Evolutionary conservation across 2,113 vertebrate genomes (phyloP), one percentile per base, ranked within the genome.

Genomic region (Pedetes capensis): DNA sequence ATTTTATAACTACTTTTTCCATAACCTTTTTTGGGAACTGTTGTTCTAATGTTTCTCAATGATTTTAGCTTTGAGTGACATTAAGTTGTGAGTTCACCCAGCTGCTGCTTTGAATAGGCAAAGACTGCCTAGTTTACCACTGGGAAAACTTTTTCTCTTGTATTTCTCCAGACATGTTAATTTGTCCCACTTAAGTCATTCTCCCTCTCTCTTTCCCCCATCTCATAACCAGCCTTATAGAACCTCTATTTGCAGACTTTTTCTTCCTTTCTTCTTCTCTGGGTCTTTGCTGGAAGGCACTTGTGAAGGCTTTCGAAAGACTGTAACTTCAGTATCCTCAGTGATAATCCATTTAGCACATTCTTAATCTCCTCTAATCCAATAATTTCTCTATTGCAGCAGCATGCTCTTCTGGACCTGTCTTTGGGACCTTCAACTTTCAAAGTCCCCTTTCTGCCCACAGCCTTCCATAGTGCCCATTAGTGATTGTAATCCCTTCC

Each of bases 1-100:
- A 80, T 47, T 93, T 96, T 92, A 88, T 84, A 74, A 61, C 34
- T 59, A 81, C 51, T 89, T 95, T 96, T 93, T 39, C 51, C 20
- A 44, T 87, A 44, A 72, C 85, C 69, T 81, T 86, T 94, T 95
- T 80, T 68, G 53, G 23, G 42, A 72, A 92, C 69, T 68, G 18
- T 49, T 88, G 51, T 88, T 83, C 39, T 96, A 71, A 78, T 82
- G 4, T 80, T 89, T 89, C 90, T 89, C 55, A 82, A 25, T 94
- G 64, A 84, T 59, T 76, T 89, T 93, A 86, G 89, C 86, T 64
- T 93, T n/a, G 6, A 87, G 53, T 84, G 80, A 93, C 71, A 79
- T 85, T 75, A 80, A 66, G 17, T n/a, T 66, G 27, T 61, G 74
- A 93, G 81, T 88, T 34, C 2, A 66, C 20, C 27, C 75, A 92